These are phyloP conservation scores for Rhineura floridana DNA, from an alignment of 2,113 vertebrate species.

Conservation along the genomic window DNA sequence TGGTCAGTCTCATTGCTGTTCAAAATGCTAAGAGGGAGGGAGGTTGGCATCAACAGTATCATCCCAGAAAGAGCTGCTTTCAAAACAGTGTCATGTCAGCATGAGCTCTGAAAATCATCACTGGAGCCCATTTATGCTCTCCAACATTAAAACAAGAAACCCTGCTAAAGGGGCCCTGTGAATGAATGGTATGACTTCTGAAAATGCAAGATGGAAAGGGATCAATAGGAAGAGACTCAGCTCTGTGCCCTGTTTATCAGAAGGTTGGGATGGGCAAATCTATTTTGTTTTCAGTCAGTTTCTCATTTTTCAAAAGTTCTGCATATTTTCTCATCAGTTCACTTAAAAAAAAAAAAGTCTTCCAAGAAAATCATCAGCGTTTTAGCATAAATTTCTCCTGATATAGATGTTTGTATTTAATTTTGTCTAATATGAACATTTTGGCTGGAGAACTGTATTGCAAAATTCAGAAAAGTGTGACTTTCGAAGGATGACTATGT, in stretches of 20 bases:
- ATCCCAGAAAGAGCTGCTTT: slow-evolving; percentile 28
- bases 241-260: slow-evolving; percentile 44
- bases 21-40: not conserved
- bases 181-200: slow-evolving; percentile 46
- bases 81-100: slow-evolving; percentile 25
- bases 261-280: not conserved
- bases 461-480: too few relatives aligned
- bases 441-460: too few relatives aligned
- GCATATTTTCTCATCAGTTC: too few relatives aligned
- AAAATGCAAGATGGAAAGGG: slow-evolving; percentile 43
- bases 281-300: too few relatives aligned
- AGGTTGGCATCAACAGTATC: slow-evolving; percentile 30
- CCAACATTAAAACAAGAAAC: slow-evolving; percentile 42
- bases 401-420: too few relatives aligned
- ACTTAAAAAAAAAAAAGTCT: too few relatives aligned
- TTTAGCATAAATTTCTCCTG: too few relatives aligned
- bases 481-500: too few relatives aligned
- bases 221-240: slow-evolving; percentile 53
- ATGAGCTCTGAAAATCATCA: slow-evolving; percentile 25
- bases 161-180: slow-evolving; percentile 39
- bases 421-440: too few relatives aligned
- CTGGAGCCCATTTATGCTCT: slow-evolving; percentile 35
- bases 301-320: too few relatives aligned
- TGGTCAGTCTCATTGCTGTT: slow-evolving; percentile 6
- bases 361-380: too few relatives aligned